A percentile compares a stretch with the other conserved stretches of the same genome.
phyloP scores from a whole-genome alignment of 2,797 vertebrate species.

The Channallabes apus region DNA sequence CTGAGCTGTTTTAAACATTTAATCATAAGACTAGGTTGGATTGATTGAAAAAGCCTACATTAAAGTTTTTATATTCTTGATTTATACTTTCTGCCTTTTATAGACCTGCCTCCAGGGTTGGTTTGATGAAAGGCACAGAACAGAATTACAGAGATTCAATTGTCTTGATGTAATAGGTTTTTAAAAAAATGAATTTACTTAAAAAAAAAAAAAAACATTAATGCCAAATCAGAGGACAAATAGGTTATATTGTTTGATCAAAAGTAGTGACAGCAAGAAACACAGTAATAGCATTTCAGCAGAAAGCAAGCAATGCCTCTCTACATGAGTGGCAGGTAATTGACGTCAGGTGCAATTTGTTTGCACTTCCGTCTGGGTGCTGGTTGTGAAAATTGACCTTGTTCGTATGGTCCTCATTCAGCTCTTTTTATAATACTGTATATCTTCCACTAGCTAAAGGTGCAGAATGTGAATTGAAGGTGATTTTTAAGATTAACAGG shows the following conservation, averaged over 20 bases:
- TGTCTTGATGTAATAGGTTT: neutral
- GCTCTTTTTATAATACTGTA: neutral
- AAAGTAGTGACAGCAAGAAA: neutral
- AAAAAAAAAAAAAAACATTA: neutral
- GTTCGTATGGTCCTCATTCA: neutral
- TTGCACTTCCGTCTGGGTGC: neutral
- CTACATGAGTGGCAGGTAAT: neutral
- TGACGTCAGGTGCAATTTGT: neutral
- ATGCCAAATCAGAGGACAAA: neutral
- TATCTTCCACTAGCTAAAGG: neutral
- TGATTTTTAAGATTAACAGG: neutral
- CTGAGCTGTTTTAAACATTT: neutral
- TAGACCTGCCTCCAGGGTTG: neutral
- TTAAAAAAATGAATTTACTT: neutral
- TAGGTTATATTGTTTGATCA: neutral
- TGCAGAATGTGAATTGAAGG: conserved; percentile 5
- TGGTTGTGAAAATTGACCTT: conserved; percentile 1
- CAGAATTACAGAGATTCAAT: neutral
- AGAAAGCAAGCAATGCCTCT: neutral
- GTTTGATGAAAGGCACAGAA: neutral
- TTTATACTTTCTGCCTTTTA: conserved; percentile 16
- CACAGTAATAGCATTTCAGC: neutral
- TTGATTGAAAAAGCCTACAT: neutral
- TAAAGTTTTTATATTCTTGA: conserved; percentile 6
- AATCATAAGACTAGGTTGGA: neutral